Percentiles rank a stretch among this genome's conserved stretches.
Evolutionary conservation across 2,113 vertebrate genomes (phyloP).

Genomic region (Trematomus loennbergii): DNA sequence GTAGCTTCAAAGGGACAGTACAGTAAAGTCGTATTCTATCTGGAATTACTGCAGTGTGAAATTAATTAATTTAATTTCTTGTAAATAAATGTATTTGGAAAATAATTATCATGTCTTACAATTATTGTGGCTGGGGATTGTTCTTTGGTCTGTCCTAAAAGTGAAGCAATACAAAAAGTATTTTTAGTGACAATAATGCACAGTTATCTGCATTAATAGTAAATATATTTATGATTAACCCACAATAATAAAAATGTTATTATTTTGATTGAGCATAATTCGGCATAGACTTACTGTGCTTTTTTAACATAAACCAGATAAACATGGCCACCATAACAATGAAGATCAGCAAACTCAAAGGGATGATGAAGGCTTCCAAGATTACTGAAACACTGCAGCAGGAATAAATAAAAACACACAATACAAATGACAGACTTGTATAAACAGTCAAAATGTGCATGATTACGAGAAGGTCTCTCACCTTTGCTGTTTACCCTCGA

Average conservation of each 20-base stretch:
- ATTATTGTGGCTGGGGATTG: not conserved
- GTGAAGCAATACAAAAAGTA: not conserved
- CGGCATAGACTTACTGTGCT: constrained; percentile 5
- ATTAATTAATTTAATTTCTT: no score
- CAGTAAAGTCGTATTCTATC: no score
- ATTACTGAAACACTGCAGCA: not conserved
- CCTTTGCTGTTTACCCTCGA: not conserved
- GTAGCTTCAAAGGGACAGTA: no score
- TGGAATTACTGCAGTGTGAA: no score
- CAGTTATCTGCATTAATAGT: no score
- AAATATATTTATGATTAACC: no score
- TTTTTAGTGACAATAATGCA: no score
- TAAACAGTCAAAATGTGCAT: not conserved
- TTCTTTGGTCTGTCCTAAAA: constrained; percentile 5
- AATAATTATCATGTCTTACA: constrained; percentile 5
- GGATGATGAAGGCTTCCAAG: not conserved
- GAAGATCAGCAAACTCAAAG: constrained; percentile 26
- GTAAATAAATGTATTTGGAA: not conserved
- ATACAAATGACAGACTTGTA: not conserved
- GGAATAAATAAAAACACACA: not conserved
- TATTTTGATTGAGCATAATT: not conserved
- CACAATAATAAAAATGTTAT: no score
- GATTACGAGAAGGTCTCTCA: not conserved
- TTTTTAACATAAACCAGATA: constrained; percentile 19
- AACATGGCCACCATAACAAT: not conserved